These are phyloP conservation scores for Gonatopus flavifemur DNA, from an alignment of 1,140 invertebrate genomes.

Conservation along the genomic window DNA sequence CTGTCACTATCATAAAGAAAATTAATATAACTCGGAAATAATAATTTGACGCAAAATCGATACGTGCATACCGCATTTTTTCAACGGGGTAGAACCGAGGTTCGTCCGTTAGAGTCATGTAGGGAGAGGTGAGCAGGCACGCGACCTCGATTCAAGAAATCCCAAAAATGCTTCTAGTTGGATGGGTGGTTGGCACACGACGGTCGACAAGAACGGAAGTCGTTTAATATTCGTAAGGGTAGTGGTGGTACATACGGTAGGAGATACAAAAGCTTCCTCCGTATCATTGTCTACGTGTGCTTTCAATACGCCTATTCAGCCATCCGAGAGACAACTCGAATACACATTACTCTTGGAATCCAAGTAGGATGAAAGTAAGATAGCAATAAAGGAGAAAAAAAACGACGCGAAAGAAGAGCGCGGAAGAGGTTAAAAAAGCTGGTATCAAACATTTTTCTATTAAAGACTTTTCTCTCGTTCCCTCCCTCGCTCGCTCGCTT, in stretches of 20 bases:
- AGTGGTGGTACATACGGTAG: neutral
- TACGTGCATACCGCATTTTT: too few relatives aligned
- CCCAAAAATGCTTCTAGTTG: constrained; percentile 3
- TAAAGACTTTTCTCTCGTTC: constrained; percentile 13
- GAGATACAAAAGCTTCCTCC: constrained; percentile 7
- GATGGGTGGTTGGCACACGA: too few relatives aligned
- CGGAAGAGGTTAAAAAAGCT: constrained; percentile 13
- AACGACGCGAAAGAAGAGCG: neutral
- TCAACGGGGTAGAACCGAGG: too few relatives aligned
- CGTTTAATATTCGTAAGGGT: constrained; percentile 20
- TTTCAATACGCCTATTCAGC: constrained; percentile 22
- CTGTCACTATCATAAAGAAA: too few relatives aligned
- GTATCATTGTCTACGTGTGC: constrained; percentile 15
- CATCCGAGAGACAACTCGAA: constrained; percentile 20
- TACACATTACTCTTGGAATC: constrained; percentile 2
- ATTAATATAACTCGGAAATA: too few relatives aligned
- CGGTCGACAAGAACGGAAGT: too few relatives aligned
- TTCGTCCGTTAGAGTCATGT: too few relatives aligned
- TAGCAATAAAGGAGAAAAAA: neutral
- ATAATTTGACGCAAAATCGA: too few relatives aligned
- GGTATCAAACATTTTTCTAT: constrained; percentile 34
- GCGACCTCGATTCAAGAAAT: constrained; percentile 3
- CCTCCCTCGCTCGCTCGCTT: constrained; percentile 15
- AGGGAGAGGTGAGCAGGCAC: too few relatives aligned
- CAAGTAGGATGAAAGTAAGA: neutral